phyloP scores from a whole-genome alignment of 2,797 vertebrate species.

The Arctocebus calabarensis region DNA sequence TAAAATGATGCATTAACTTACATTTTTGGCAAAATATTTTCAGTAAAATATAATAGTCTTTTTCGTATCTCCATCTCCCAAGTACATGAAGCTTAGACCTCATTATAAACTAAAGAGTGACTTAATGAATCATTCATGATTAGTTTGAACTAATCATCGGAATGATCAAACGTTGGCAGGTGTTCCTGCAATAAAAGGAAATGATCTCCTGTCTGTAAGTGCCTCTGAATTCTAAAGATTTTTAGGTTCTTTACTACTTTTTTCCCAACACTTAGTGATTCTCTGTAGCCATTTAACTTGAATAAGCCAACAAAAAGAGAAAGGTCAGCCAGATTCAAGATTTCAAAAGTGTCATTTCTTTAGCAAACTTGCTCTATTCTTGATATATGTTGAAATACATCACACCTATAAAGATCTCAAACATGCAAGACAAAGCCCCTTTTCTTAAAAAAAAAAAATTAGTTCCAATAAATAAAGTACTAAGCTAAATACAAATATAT shows the following conservation, averaged over 20 bases:
- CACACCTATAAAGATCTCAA: constrained; percentile 40
- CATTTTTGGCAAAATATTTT: not conserved
- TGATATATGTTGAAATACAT: constrained; percentile 64
- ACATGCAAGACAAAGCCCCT: not conserved
- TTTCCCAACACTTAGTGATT: constrained; percentile 17
- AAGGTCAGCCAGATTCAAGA: constrained; percentile 74
- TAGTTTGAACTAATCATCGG: constrained; percentile 56
- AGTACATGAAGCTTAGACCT: not conserved
- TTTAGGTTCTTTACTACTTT: not conserved
- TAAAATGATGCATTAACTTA: not conserved
- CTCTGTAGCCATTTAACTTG: constrained; percentile 66
- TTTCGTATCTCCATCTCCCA: constrained; percentile 13
- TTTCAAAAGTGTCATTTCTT: constrained; percentile 68
- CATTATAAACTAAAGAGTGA: constrained; percentile 46
- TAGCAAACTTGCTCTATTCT: constrained; percentile 70
- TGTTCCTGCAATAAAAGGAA: constrained; percentile 29
- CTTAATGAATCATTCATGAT: constrained; percentile 76
- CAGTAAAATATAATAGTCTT: not conserved
- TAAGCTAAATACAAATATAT: not conserved
- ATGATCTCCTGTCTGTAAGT: constrained; percentile 20
- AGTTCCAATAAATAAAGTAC: not conserved
- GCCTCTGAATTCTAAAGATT: constrained; percentile 19
- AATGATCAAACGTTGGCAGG: constrained; percentile 60
- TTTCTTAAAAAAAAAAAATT: not conserved
- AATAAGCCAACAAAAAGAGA: constrained; percentile 53